Evolutionary conservation across 2,113 vertebrate species (phyloP).

Genomic region (Rhabdomys dilectus): DNA sequence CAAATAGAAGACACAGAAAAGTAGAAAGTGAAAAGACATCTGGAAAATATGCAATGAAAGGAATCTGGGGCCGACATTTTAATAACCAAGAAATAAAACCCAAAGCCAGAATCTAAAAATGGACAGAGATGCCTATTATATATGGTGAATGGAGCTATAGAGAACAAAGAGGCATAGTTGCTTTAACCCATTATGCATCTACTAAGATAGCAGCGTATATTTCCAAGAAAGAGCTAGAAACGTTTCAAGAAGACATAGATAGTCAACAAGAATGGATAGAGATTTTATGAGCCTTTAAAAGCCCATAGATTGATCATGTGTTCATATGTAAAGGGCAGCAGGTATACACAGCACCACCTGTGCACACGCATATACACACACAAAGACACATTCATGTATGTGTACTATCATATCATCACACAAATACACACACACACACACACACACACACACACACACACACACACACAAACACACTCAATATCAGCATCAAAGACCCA

Average conservation of each 20-base stretch:
- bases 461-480: too few species aligned
- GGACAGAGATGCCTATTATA: not conserved
- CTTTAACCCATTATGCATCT: not conserved
- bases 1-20: conserved; percentile 22
- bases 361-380: too few species aligned
- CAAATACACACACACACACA: too few species aligned
- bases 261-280: not conserved
- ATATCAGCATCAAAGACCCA: not conserved
- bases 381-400: too few species aligned
- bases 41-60: conserved; percentile 30
- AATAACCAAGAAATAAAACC: conserved; percentile 38
- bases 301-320: not conserved
- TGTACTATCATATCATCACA: too few species aligned
- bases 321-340: too few species aligned
- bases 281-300: not conserved
- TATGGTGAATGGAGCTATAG: not conserved
- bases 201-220: conserved; percentile 38
- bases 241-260: conserved; percentile 26
- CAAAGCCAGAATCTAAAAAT: not conserved
- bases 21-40: conserved; percentile 6
- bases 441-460: not conserved
- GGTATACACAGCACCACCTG: too few species aligned
- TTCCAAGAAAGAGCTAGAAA: not conserved
- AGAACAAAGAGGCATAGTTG: not conserved
- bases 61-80: conserved; percentile 33